Percentiles rank a stretch among this genome's conserved stretches.
These are phyloP conservation scores for Scaptomyza polygonia DNA, from an alignment of 2,888 invertebrate species.

Conservation along the genomic window DNA sequence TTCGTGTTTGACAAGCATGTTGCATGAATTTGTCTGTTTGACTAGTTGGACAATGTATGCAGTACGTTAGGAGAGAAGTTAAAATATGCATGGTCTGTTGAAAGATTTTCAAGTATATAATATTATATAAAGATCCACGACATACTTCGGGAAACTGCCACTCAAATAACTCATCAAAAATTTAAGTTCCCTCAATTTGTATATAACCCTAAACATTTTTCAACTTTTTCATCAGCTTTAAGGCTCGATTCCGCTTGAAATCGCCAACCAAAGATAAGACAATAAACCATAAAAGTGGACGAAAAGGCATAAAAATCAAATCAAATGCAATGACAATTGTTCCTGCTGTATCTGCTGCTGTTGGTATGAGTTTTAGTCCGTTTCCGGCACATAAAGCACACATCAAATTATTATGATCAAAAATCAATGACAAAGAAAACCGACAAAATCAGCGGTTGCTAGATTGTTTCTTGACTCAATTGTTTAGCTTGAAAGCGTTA, in stretches of 20 bases:
- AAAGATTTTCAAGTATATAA: too few species aligned
- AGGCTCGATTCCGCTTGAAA: conserved; percentile 1
- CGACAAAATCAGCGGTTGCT: conserved; percentile 69
- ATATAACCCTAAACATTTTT: conserved; percentile 4
- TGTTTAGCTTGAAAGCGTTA: conserved; percentile 27
- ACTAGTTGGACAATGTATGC: background rate
- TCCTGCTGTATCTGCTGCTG: conserved; percentile 21
- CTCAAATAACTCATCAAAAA: too few species aligned
- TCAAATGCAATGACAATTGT: conserved; percentile 68
- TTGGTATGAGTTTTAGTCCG: conserved; percentile 33
- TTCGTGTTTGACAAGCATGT: background rate
- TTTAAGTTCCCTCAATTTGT: too few species aligned
- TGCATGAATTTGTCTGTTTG: conserved; percentile 5
- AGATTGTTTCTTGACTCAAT: conserved; percentile 25
- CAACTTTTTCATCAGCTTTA: conserved; percentile 21
- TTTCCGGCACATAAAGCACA: conserved; percentile 72
- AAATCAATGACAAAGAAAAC: conserved; percentile 75
- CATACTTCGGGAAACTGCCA: too few species aligned
- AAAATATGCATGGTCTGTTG: background rate
- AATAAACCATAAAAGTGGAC: conserved; percentile 59
- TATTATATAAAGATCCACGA: too few species aligned
- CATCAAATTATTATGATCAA: conserved; percentile 75
- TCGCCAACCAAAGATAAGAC: conserved; percentile 29
- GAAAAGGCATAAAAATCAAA: conserved; percentile 61
- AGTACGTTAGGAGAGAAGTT: background rate